Percentiles rank a stretch among this genome's conserved stretches.
Conservation (phyloP, 92 coral and sea anemone species). For the Epizoanthus ramosus region DNA sequence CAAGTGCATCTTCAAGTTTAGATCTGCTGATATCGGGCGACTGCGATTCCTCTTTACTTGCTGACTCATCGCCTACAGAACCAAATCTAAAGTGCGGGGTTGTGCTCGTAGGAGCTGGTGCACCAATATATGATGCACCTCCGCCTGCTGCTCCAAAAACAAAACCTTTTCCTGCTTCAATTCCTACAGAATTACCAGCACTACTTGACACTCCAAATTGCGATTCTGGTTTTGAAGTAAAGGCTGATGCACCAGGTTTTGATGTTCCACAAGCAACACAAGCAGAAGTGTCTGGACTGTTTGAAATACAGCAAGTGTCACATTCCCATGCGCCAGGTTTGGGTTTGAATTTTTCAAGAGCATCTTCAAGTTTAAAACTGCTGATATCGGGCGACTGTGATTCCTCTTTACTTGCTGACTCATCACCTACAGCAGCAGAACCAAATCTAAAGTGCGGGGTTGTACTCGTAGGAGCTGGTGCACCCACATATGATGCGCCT, state of each 20-base stretch:
- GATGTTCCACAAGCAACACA: slow-evolving; percentile 68
- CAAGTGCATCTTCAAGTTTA: background rate
- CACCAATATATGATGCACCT: background rate
- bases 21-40: too few relatives aligned
- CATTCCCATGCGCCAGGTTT: slow-evolving; percentile 69
- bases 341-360: slow-evolving; percentile 12
- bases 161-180: background rate
- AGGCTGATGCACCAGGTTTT: slow-evolving; percentile 58
- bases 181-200: background rate
- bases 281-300: slow-evolving; percentile 9
- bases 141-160: slow-evolving; percentile 1
- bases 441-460: slow-evolving; percentile 32
- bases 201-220: slow-evolving; percentile 26
- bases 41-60: too few relatives aligned
- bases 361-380: too few relatives aligned
- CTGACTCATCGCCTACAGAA: background rate
- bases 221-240: slow-evolving; percentile 3
- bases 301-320: slow-evolving; percentile 54
- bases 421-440: background rate
- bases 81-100: slow-evolving; percentile 32
- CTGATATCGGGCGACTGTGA: too few relatives aligned
- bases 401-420: background rate
- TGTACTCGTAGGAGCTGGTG: background rate
- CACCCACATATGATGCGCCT: background rate
- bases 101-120: background rate